Conservation (phyloP, 2,113 vertebrate genomes). For the Dascyllus trimaculatus region DNA sequence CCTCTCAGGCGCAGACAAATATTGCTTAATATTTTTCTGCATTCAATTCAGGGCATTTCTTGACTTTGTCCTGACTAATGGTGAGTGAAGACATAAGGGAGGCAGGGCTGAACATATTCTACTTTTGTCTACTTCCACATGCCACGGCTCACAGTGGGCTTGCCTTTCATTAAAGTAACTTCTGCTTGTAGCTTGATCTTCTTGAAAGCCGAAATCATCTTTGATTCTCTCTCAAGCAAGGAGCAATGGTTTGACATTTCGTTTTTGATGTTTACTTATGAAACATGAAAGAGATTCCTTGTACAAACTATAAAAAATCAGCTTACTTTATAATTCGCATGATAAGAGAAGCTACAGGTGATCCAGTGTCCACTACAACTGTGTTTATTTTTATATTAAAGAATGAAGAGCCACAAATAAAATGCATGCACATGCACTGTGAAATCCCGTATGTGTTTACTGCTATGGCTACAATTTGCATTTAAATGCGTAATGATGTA, state of each 20-base stretch:
- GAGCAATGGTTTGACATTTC: constrained; percentile 39
- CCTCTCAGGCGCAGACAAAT: constrained; percentile 50
- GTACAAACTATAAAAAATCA: constrained; percentile 19
- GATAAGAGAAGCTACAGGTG: constrained; percentile 35
- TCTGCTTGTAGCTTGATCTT: constrained; percentile 45
- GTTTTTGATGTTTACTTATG: constrained; percentile 54
- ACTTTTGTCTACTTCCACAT: constrained; percentile 43
- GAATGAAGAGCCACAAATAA: constrained; percentile 9
- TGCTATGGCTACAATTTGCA: constrained; percentile 36
- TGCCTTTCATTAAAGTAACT: constrained; percentile 53
- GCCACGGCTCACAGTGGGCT: constrained; percentile 33
- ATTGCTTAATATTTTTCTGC: constrained; percentile 30
- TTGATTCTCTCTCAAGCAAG: constrained; percentile 52
- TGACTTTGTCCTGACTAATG: constrained; percentile 38
- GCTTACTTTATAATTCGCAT: constrained; percentile 15
- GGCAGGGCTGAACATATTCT: constrained; percentile 1
- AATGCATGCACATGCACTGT: constrained; percentile 12
- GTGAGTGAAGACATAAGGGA: constrained; percentile 31
- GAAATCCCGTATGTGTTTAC: constrained; percentile 16
- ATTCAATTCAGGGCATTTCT: constrained; percentile 27
- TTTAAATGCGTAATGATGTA: constrained; percentile 47
- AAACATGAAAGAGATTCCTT: constrained; percentile 49
- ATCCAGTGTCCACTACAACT: background rate
- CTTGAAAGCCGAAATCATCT: constrained; percentile 52
- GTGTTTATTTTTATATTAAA: background rate